Conservation (phyloP, 2,797 vertebrate genomes). For the Chelon labrosus region DNA sequence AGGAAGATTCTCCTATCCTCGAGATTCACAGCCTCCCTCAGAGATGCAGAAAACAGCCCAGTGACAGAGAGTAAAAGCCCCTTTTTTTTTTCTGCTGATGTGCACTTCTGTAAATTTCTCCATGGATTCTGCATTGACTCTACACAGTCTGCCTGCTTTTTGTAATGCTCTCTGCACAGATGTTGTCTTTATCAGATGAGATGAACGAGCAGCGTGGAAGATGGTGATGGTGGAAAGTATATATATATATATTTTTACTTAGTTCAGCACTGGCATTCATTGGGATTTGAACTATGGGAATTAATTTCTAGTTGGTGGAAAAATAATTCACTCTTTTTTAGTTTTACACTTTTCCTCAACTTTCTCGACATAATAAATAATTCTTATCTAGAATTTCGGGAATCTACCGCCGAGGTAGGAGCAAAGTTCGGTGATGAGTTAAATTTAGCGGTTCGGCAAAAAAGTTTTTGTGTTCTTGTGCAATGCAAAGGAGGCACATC, state of each 20-base stretch:
- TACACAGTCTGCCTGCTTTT: constrained; percentile 2
- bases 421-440: neutral
- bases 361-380: neutral
- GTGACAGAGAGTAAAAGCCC: constrained; percentile 40
- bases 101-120: constrained; percentile 28
- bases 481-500: neutral
- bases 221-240: neutral
- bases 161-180: neutral
- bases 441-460: neutral
- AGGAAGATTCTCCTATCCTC: constrained; percentile 49
- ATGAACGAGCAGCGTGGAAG: neutral
- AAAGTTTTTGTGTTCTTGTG: neutral
- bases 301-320: neutral
- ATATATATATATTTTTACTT: neutral
- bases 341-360: neutral
- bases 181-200: constrained; percentile 2
- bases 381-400: neutral
- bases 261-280: neutral
- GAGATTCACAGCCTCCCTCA: constrained; percentile 24
- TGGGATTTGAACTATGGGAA: neutral
- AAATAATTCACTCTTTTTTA: no score
- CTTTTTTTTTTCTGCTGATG: constrained; percentile 61
- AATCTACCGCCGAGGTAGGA: neutral
- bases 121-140: constrained; percentile 9
- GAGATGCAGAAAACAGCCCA: neutral